Evolutionary conservation across 1,140 invertebrate genomes (phyloP), one percentile per base, ranked within the genome.

Genomic region (Lepidotrigona ventralis): DNA sequence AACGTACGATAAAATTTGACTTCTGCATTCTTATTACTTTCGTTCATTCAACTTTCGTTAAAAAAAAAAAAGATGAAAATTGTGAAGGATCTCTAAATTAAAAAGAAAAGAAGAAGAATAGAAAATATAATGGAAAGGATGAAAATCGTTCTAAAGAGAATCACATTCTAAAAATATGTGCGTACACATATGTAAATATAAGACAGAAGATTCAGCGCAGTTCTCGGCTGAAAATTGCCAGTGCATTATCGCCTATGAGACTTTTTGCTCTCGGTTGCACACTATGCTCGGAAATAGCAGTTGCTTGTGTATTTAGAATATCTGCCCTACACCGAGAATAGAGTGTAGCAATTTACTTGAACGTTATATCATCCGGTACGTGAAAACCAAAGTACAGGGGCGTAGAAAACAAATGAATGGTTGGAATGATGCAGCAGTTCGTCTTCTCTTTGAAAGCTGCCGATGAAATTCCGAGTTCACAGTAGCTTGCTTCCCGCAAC

Each of bases 301-400:
- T 73, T 39, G 54, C 69, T 53, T 73, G 56, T 80, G 39, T 63
- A 72, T 80, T 73, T 69, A 33, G 69, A 60, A 72, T 80, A 80
- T 80, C 56, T 80, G 79, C 69, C 79, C 79, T 80, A 80, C 79
- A 80, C 79, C 79, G 79, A 73, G 69, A 80, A 80, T 80, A 80
- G 69, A 81, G 58, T 9, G 79, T 39, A 33, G 79, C 79, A 73
- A 81, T 81, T 81, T 64, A 81, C 70, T 74, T 81, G 64, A 9
- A 70, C 79, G 70, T 81, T 81, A 81, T 81, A 73, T 81, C 79
- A 81, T 81, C 79, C 21, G 15, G n/a, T 15, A 23, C 21, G 39
- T 15, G 46, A 53, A 64, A 81, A 81, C 79, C 64, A 74, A 64
- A 81, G 70, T 81, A 73, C 56, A 26, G 39, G 23, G 23, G 33